A percentile compares a stretch with the other conserved stretches of the same genome.
Conservation (phyloP, 2,888 invertebrate species). For the Conops quadrifasciatus region DNA sequence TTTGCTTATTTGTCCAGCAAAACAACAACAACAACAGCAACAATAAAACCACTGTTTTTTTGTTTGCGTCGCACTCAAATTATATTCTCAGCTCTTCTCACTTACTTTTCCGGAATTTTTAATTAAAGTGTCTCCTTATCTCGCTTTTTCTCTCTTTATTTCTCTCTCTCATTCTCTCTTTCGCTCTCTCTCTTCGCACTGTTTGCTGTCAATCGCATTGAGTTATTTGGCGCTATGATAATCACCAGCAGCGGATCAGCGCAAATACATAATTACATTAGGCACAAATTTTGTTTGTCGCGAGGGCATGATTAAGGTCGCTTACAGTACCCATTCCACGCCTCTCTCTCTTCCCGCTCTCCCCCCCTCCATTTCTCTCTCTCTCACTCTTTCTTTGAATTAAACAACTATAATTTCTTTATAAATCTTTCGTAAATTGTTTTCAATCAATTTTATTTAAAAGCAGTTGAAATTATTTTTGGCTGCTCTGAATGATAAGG, state of each 20-base stretch:
- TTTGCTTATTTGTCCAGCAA: conserved; percentile 4
- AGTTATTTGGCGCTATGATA: background rate
- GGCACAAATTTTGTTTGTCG: conserved; percentile 16
- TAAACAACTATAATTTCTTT: background rate
- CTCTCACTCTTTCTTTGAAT: too few relatives aligned
- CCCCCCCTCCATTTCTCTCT: too few relatives aligned
- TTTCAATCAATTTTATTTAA: background rate
- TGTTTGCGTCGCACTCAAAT: background rate
- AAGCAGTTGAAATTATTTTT: conserved; percentile 13
- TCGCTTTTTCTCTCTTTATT: too few relatives aligned
- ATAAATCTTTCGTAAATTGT: background rate
- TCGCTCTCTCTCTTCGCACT: too few relatives aligned
- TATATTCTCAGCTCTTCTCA: background rate
- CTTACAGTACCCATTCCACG: too few relatives aligned
- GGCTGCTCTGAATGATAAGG: background rate
- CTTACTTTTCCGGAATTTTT: background rate
- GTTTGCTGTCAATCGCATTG: background rate
- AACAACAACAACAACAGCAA: background rate
- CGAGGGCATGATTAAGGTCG: conserved; percentile 14
- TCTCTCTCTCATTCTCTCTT: too few relatives aligned
- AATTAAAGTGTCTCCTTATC: too few relatives aligned
- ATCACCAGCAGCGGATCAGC: too few relatives aligned
- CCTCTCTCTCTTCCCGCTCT: too few relatives aligned
- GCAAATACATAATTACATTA: background rate
- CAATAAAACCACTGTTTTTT: background rate